Base-by-base conservation (phyloP, 2,113 vertebrate genomes). In the Brienomyrus brachyistius region DNA sequence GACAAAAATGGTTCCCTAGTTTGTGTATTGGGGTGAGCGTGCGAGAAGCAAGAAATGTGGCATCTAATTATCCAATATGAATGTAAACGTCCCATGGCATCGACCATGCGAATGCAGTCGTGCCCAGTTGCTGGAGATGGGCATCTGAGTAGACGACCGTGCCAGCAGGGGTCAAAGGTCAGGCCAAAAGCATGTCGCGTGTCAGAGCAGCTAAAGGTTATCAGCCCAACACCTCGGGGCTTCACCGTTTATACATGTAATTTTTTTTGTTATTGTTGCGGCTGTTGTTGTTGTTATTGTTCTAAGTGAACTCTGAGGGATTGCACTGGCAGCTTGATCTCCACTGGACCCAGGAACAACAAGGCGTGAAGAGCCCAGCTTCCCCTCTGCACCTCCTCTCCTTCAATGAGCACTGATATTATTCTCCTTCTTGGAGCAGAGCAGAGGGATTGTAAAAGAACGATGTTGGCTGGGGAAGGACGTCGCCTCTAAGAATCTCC, bases 201-300 rank as follows among this genome's bases (percentile, higher is more conserved):
- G 92, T 86, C 89, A 93, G 91, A 94, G 94, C 94, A 95, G 95
- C 95, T 95, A 95, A 93, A 90, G 91, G 92, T 89, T 89, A 48
- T 80, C 82, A 8, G 52, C 90, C 90, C 90, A 88, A 94, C 91
- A 93, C 93, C 92, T 94, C 92, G 91, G 91, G 90, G 92, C 93
- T 90, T 92, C 91, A 90, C 92, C 91, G 62, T 91, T 91, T 91
- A 91, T 91, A 90, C 74, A 90, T 90, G 87, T 31, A n/a, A 50
- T 90, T 87, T 92, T 91, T 70, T 87, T 89, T 66, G 87, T 86
- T 90, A 54, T 88, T 82, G 62, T 90, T 21, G 88, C 89, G 35
- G 89, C 91, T 87, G 27, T 27, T 88, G 88, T 86, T 84, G 74
- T 48, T 45, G 23, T 84, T 31, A 23, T 90, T 74, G 62, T 8